A percentile compares a stretch with the other conserved stretches of the same genome.
phyloP scores from a whole-genome alignment of 2,888 invertebrate species.

The Cerastis rubricosa region DNA sequence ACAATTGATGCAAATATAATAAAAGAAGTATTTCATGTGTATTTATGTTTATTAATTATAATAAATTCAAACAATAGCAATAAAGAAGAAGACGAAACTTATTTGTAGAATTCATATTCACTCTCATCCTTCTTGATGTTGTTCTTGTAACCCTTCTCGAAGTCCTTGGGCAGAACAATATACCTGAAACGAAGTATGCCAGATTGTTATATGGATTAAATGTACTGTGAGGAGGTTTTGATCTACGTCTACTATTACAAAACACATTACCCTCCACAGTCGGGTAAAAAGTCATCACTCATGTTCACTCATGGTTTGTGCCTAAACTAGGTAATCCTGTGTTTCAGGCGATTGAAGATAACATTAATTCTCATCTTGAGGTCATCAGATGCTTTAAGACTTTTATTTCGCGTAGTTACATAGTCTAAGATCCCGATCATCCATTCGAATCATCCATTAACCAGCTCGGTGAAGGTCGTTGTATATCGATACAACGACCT shows the following conservation, averaged over 20 bases:
- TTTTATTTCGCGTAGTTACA: background rate
- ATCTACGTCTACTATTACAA: background rate
- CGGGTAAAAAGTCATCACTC: background rate
- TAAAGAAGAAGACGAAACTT: conserved; percentile 81
- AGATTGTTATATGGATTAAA: background rate
- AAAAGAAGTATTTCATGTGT: conserved; percentile 21
- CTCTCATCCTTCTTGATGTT: conserved; percentile 99
- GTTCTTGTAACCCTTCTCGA: conserved; percentile 99
- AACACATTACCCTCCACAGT: too few species aligned
- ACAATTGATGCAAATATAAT: background rate
- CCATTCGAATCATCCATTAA: too few species aligned
- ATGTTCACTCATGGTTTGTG: too few species aligned
- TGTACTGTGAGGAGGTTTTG: background rate
- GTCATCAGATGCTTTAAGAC: background rate
- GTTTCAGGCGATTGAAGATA: too few species aligned
- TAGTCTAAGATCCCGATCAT: too few species aligned
- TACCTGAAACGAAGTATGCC: conserved; percentile 89
- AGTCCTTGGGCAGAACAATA: conserved; percentile 99
- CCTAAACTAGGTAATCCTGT: too few species aligned
- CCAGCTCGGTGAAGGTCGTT: too few species aligned
- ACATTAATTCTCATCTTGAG: too few species aligned
- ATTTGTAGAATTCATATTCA: conserved; percentile 99
- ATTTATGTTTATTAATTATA: conserved; percentile 64
- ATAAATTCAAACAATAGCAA: conserved; percentile 60
- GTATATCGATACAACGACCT: too few species aligned